phyloP scores from a whole-genome alignment of 2,113 vertebrate genomes.

The Brachypteracias leptosomus region DNA sequence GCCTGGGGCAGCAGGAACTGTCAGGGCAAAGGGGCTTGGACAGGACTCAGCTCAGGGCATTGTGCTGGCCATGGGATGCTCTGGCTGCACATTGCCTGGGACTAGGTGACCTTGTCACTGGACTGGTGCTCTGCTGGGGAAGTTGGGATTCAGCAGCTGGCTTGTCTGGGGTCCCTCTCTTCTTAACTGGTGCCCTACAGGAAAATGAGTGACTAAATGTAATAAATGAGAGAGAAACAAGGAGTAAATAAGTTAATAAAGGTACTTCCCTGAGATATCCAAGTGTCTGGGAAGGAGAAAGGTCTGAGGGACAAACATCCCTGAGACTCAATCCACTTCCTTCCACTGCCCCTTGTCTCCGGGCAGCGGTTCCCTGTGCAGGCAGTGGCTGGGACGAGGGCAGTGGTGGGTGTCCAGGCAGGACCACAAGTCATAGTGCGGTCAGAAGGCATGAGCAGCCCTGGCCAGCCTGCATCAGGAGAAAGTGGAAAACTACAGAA shows the following conservation, averaged over 20 bases:
- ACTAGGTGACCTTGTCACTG: background rate
- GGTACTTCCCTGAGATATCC: background rate
- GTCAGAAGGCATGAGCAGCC: background rate
- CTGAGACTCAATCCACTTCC: background rate
- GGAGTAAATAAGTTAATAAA: background rate
- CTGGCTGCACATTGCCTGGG: fast-evolving
- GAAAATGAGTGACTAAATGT: background rate
- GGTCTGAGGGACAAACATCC: too few species aligned
- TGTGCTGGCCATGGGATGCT: background rate
- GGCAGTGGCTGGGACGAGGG: background rate
- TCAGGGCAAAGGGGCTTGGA: fast-evolving
- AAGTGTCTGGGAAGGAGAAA: background rate
- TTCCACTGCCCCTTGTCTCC: background rate
- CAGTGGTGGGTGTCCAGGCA: background rate
- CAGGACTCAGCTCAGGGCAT: fast-evolving
- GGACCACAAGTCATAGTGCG: fast-evolving
- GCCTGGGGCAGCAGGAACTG: background rate
- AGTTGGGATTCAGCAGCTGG: background rate
- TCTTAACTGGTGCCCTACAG: background rate
- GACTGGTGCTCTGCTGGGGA: background rate
- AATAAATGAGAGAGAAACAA: background rate
- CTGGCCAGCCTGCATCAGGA: background rate
- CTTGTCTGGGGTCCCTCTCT: background rate
- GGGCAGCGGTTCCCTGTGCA: fast-evolving
- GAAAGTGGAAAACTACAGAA: constrained; percentile 63